Percentiles rank a stretch among this genome's conserved stretches.
phyloP scores from a whole-genome alignment of 2,797 vertebrate genomes.

The Tamandua tetradactyla region DNA sequence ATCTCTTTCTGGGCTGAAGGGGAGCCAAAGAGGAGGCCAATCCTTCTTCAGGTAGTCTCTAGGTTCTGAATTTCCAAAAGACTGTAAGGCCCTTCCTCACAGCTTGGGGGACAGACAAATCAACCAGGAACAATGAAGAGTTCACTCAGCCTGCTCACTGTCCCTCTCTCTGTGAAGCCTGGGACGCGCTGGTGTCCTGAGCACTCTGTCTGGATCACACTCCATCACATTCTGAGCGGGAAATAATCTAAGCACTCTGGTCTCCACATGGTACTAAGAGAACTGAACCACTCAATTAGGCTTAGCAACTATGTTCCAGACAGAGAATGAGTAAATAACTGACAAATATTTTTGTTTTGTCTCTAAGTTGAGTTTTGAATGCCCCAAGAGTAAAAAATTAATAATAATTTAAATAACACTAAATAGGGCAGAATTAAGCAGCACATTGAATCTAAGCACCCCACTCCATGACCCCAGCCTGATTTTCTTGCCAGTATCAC shows the following conservation, averaged over 20 bases:
- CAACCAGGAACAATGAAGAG: too few species aligned
- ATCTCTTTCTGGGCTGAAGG: rapidly evolving
- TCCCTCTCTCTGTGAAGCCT: rapidly evolving
- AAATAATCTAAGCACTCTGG: not conserved
- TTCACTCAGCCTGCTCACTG: rapidly evolving
- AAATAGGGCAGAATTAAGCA: not conserved
- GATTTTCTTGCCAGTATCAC: not conserved
- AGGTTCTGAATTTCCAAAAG: not conserved
- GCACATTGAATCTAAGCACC: not conserved
- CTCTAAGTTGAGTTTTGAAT: constrained; percentile 27
- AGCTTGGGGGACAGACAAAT: not conserved
- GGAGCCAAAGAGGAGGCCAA: not conserved
- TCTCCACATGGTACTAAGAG: not conserved
- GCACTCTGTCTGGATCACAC: too few species aligned
- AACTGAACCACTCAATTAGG: not conserved
- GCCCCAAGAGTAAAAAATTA: not conserved
- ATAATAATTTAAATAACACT: not conserved
- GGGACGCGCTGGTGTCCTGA: not conserved
- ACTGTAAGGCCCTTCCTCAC: not conserved
- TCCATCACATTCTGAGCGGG: not conserved
- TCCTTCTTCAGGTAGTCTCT: not conserved
- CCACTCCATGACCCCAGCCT: not conserved
- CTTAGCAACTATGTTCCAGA: not conserved
- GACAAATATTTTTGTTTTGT: not conserved
- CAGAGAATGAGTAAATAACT: not conserved